These are phyloP conservation scores for Coptodon bakossiorum DNA, from an alignment of 2,113 vertebrate genomes.

Conservation along the genomic window DNA sequence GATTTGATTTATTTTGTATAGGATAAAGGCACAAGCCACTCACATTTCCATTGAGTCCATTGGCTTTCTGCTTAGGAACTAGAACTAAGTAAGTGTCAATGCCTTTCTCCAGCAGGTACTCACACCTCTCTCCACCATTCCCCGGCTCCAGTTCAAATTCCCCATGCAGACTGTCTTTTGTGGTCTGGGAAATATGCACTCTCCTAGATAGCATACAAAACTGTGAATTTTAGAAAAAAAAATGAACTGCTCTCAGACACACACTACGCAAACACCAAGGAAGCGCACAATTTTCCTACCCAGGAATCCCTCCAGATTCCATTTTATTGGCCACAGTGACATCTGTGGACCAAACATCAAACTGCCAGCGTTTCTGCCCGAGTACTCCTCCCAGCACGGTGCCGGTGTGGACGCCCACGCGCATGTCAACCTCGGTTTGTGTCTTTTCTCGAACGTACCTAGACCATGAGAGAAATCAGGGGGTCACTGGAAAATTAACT, in stretches of 20 bases:
- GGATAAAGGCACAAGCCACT: slow-evolving; percentile 39
- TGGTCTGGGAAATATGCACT: slow-evolving; percentile 92
- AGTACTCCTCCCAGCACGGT: slow-evolving; percentile 91
- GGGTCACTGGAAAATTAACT: fast-evolving
- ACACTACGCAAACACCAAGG: fast-evolving
- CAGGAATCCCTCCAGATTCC: slow-evolving; percentile 91
- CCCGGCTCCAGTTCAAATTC: slow-evolving; percentile 90
- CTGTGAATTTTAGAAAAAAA: not conserved
- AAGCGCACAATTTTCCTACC: slow-evolving; percentile 60
- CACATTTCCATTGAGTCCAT: slow-evolving; percentile 75
- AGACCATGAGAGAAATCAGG: not conserved
- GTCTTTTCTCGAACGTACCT: slow-evolving; percentile 93
- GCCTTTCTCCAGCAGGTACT: slow-evolving; percentile 91
- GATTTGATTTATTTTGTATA: not conserved
- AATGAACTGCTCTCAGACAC: fast-evolving
- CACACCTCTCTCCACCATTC: slow-evolving; percentile 82
- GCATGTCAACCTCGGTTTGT: slow-evolving; percentile 91
- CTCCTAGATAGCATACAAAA: slow-evolving; percentile 66
- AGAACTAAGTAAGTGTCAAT: slow-evolving; percentile 86
- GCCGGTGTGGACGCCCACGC: slow-evolving; percentile 90
- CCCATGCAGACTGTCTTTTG: slow-evolving; percentile 84
- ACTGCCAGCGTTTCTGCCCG: slow-evolving; percentile 96
- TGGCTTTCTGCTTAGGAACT: slow-evolving; percentile 66
- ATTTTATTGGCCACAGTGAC: slow-evolving; percentile 97
- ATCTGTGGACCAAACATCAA: slow-evolving; percentile 95